A percentile compares a stretch with the other conserved stretches of the same genome.
Evolutionary conservation across 2,888 invertebrate genomes (phyloP).

Genomic region (Drosophila falleni): DNA sequence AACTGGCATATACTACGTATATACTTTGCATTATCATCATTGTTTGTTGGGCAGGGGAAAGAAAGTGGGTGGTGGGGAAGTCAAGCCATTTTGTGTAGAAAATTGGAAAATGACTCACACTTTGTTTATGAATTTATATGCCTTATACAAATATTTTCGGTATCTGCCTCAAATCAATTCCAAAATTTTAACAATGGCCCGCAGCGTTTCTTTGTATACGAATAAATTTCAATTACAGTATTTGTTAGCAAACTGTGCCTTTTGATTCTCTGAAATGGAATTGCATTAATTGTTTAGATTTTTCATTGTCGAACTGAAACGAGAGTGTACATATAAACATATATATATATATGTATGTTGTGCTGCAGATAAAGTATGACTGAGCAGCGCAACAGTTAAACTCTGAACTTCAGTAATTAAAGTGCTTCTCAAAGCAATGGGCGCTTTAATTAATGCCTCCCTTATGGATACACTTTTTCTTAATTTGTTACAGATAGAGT

Average conservation of each 20-base stretch:
- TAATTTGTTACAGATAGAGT: not conserved
- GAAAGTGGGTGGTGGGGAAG: not conserved
- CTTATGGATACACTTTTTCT: conserved; percentile 9
- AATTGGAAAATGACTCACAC: conserved; percentile 38
- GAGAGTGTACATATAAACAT: not conserved
- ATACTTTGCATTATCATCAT: conserved; percentile 58
- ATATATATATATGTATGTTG: not conserved
- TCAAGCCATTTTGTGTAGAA: conserved; percentile 39
- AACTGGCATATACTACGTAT: conserved; percentile 6
- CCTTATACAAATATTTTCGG: conserved; percentile 37
- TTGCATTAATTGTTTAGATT: conserved; percentile 74
- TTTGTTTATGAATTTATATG: conserved; percentile 6
- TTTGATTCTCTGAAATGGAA: conserved; percentile 56
- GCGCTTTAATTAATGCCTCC: conserved; percentile 43
- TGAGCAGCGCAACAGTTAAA: conserved; percentile 60
- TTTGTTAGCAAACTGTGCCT: conserved; percentile 60
- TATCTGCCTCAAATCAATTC: conserved; percentile 66
- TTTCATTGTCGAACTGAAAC: conserved; percentile 37
- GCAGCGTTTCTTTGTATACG: conserved; percentile 67
- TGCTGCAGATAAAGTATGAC: not conserved
- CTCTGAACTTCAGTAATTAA: conserved; percentile 73
- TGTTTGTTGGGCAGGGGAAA: conserved; percentile 4
- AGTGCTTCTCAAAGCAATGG: conserved; percentile 32
- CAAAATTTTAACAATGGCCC: conserved; percentile 64
- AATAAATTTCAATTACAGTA: conserved; percentile 65